Base-by-base conservation (phyloP, 1,140 invertebrate species). In the Nephila pilipes region DNA sequence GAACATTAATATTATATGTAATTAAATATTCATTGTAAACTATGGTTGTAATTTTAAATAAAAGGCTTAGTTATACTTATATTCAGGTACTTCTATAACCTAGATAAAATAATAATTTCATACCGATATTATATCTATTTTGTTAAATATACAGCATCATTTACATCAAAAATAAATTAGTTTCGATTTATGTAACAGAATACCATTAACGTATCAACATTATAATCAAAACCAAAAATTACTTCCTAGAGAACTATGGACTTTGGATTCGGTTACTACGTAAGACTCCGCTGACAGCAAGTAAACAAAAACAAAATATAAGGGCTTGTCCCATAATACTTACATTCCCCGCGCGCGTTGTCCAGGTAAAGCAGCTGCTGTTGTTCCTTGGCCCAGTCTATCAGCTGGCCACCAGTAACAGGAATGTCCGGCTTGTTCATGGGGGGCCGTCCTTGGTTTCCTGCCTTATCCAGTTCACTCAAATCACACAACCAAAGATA, bases 351-450 rank as follows among this genome's bases (percentile, higher is more conserved):
- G n/a, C 92, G 85, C 54, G 92, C 60, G 75, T 89, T 89, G 85
- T 93, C 91, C 85, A 93, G 69, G 75, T 81, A 93, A 18, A 93
- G 92, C 87, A 93, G 80, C 92, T 93, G 92, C 92, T 93, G 92
- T 83, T 93, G 92, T 89, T 93, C 92, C 60, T 93, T 93, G 92
- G 92, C 87, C 92, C 92, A 93, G 92, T 93, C 87, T 29, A 93
- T 93, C 85, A 93, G 92, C 92, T 93, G 92, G 92, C 92, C 92
- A 81, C 92, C 92, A 80, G 92, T 93, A 57, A 93, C 92, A 88
- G 92, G 85, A 79, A 93, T 93, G 87, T 93, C 92, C 92, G 92
- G 92, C 92, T 93, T 88, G 79, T 93, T 93, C 92, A 93, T 93
- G 69, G 92, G 91, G 85, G 90, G 81, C 90, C 90, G 91, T 91